Evolutionary conservation across 2,113 vertebrate genomes (phyloP).

Genomic region (Baryphthengus martii): DNA sequence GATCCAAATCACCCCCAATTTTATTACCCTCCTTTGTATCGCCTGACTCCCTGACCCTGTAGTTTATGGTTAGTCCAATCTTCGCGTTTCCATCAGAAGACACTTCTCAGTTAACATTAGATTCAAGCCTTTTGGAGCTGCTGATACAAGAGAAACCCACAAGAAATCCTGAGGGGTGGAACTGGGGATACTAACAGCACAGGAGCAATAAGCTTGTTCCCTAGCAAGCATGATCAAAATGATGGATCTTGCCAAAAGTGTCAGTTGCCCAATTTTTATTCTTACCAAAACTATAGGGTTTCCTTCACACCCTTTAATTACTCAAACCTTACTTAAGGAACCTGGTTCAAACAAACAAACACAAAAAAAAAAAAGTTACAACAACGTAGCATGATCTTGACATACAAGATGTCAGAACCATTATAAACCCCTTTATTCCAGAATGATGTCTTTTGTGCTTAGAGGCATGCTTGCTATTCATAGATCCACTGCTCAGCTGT

Average conservation of each 20-base stretch:
- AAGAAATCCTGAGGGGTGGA: background rate
- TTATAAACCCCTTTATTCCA: constrained; percentile 63
- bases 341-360: constrained; percentile 59
- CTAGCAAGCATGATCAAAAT: background rate
- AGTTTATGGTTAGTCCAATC: background rate
- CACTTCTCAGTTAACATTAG: constrained; percentile 3
- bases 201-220: background rate
- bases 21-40: constrained; percentile 2
- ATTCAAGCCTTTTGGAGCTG: background rate
- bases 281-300: background rate
- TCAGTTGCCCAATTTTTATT: background rate
- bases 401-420: constrained; percentile 74
- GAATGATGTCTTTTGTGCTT: constrained; percentile 72
- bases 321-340: constrained; percentile 49
- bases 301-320: constrained; percentile 42
- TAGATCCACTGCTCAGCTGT: constrained; percentile 76
- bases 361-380: constrained; percentile 60
- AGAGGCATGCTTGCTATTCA: constrained; percentile 74
- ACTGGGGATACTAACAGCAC: background rate
- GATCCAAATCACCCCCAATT: constrained; percentile 50
- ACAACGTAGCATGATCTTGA: constrained; percentile 64
- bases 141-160: background rate
- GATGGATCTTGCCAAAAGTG: constrained; percentile 40
- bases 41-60: background rate
- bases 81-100: background rate